Conservation (phyloP, 2,888 invertebrate genomes). For the Sphaerophoria rueppellii region DNA sequence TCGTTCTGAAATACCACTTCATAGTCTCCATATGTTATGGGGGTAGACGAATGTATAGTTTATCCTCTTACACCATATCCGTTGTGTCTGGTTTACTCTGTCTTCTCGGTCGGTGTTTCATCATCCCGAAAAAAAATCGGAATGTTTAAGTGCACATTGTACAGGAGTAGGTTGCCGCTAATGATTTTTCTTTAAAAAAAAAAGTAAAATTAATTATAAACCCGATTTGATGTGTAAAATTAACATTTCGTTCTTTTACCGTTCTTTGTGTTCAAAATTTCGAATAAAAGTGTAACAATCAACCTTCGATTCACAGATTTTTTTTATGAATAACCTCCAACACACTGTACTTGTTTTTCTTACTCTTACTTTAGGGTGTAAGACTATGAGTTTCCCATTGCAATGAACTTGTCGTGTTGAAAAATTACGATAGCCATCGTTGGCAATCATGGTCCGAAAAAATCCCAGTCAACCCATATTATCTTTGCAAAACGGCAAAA, state of each 20-base stretch:
- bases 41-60: background rate
- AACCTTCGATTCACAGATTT: too few species aligned
- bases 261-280: too few species aligned
- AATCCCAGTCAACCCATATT: slow-evolving; percentile 2
- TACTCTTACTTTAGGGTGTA: too few species aligned
- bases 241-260: background rate
- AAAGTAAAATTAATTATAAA: background rate
- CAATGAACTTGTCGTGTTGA: background rate
- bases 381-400: too few species aligned
- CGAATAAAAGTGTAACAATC: too few species aligned
- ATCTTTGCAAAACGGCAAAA: slow-evolving; percentile 6
- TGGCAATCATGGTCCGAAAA: background rate
- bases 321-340: too few species aligned
- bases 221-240: too few species aligned
- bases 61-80: background rate
- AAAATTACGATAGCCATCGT: background rate
- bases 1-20: slow-evolving; percentile 53
- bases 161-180: slow-evolving; percentile 6
- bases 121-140: slow-evolving; percentile 41
- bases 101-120: background rate
- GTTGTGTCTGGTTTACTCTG: background rate
- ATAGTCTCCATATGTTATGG: slow-evolving; percentile 30
- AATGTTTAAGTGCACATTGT: slow-evolving; percentile 42
- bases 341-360: too few species aligned
- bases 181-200: too few species aligned